Conservation (phyloP, 2,113 vertebrate genomes). For the Thunnus thynnus region DNA sequence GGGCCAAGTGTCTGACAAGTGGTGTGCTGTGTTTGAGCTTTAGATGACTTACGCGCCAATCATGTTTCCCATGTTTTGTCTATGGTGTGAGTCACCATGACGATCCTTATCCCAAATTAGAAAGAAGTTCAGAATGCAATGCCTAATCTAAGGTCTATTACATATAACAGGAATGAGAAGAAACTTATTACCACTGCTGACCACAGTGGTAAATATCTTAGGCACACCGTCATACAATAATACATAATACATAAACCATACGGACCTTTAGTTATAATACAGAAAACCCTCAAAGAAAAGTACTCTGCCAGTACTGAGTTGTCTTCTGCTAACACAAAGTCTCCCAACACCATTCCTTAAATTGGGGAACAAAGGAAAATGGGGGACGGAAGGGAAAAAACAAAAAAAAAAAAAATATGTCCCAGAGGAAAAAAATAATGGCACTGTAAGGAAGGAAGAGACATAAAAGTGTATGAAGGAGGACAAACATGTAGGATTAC, state of each 20-base stretch:
- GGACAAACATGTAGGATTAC: neutral
- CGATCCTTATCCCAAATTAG: neutral
- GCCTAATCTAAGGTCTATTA: neutral
- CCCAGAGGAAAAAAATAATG: neutral
- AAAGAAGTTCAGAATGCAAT: neutral
- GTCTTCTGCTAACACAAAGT: slow-evolving; percentile 8
- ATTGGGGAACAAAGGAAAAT: neutral
- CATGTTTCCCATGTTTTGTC: neutral
- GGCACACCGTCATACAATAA: slow-evolving; percentile 10
- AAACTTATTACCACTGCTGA: neutral
- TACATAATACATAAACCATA: neutral
- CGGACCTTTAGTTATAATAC: slow-evolving; percentile 2
- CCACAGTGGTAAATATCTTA: neutral
- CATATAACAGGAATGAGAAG: neutral
- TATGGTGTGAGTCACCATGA: neutral
- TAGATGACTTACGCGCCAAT: neutral
- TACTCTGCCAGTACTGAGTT: neutral
- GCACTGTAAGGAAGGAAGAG: neutral
- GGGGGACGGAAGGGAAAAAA: neutral
- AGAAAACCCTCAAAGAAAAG: slow-evolving; percentile 1
- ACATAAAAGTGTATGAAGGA: neutral
- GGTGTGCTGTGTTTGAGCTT: neutral
- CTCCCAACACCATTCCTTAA: neutral
- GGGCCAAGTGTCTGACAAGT: neutral
- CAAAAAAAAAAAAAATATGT: neutral